Evolutionary conservation across 2,113 vertebrate genomes (phyloP).

Genomic region (Carassius gibelio): DNA sequence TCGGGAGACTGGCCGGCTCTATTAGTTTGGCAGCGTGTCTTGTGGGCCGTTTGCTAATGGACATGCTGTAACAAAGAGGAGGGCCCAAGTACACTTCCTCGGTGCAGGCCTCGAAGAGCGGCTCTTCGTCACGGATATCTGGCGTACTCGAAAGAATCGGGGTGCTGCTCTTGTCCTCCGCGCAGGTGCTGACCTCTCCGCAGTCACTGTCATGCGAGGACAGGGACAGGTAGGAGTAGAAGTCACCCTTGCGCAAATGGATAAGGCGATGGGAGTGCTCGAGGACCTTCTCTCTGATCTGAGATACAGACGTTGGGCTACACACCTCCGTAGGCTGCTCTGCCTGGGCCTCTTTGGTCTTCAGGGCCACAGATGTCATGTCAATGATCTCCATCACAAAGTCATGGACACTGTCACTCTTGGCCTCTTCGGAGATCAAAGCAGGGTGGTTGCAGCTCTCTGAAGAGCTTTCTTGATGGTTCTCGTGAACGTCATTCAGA

Average conservation of each 20-base stretch:
- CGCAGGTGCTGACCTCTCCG: conserved; percentile 87
- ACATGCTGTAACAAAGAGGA: conserved; percentile 73
- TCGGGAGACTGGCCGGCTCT: conserved; percentile 45
- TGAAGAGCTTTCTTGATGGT: conserved; percentile 58
- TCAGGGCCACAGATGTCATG: conserved; percentile 88
- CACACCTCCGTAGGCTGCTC: conserved; percentile 73
- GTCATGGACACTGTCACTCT: conserved; percentile 82
- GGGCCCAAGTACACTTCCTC: conserved; percentile 83
- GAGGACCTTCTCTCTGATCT: conserved; percentile 93
- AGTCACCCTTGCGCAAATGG: conserved; percentile 91
- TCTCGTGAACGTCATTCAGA: conserved; percentile 69
- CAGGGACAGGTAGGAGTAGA: conserved; percentile 96
- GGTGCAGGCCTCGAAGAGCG: conserved; percentile 86
- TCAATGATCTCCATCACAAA: conserved; percentile 97
- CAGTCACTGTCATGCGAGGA: conserved; percentile 99
- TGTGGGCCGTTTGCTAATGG: conserved; percentile 62
- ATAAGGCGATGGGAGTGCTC: conserved; percentile 92
- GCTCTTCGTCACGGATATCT: conserved; percentile 83
- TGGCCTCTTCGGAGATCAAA: conserved; percentile 70
- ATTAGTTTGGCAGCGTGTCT: conserved; percentile 52
- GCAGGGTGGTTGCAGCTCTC: conserved; percentile 76
- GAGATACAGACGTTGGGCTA: conserved; percentile 79
- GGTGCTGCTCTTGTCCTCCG: conserved; percentile 83
- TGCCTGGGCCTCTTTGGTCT: conserved; percentile 83
- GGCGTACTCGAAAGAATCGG: conserved; percentile 79